Percentiles rank a stretch among this genome's conserved stretches.
Evolutionary conservation across 1,140 invertebrate genomes (phyloP).

Genomic region (Muscidifurax raptorellus): DNA sequence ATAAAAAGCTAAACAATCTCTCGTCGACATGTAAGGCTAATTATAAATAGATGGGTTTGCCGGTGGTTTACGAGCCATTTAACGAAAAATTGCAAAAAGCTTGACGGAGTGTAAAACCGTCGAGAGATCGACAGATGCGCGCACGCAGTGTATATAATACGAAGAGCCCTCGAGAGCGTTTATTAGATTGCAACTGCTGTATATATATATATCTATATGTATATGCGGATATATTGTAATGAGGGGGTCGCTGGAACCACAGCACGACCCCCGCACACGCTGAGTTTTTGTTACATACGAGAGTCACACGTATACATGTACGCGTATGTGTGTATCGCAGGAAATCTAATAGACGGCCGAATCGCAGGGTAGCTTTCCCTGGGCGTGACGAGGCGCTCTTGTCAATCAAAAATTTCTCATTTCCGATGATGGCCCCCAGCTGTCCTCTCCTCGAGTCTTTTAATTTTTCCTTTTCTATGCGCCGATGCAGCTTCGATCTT

Average conservation of each 20-base stretch:
- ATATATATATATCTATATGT: conserved; percentile 17
- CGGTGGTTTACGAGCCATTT: too few species aligned
- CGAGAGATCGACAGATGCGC: too few species aligned
- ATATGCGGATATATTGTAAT: neutral
- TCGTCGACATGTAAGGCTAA: neutral
- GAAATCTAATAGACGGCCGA: conserved; percentile 39
- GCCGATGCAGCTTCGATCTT: neutral
- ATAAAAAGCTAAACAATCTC: conserved; percentile 1
- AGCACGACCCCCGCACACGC: neutral
- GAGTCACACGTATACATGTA: neutral
- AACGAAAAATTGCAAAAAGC: too few species aligned
- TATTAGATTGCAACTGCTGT: neutral
- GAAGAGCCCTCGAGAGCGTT: too few species aligned
- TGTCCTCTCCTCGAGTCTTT: neutral
- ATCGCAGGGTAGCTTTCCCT: conserved; percentile 68
- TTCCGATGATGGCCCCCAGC: conserved; percentile 57
- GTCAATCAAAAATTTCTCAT: conserved; percentile 70
- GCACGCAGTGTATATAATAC: too few species aligned
- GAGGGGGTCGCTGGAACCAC: neutral
- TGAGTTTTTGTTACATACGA: neutral
- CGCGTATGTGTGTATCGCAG: neutral
- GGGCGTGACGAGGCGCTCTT: conserved; percentile 64
- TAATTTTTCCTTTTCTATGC: neutral
- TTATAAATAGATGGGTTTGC: neutral
- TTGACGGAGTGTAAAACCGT: neutral